Base-by-base conservation (phyloP, 1,140 invertebrate genomes). In the Diabrotica virgifera region DNA sequence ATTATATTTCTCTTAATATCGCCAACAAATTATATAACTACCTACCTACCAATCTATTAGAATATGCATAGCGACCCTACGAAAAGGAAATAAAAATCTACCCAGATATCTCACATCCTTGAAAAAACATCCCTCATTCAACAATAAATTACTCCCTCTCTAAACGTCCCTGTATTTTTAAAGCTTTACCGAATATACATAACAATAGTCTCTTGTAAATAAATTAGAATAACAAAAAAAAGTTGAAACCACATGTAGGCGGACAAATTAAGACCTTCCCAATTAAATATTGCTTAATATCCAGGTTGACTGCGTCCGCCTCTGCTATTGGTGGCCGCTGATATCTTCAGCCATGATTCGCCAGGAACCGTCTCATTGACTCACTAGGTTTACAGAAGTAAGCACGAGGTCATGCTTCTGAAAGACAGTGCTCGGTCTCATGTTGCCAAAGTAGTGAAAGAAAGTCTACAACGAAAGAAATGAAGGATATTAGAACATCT, bases 201-300 rank as follows among this genome's bases (percentile, higher is more conserved):
- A 56, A 46, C 55, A 35, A 56, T 59, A 57, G 40, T 12, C 35
- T n/a, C 24, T 12, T 59, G 11, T 51, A 58, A 52, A 36, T 51
- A 58, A 36, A 37, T 59, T 57, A 59, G 35, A 62, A 64, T 56
- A 53, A 52, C 63, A 64, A 62, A 70, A 66, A 63, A 57, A 46
- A 8, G 40, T 57, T 62, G 56, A 62, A 68, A 59, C 40, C 58
- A 52, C 52, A 60, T 35, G 59, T 60, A 60, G 59, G 59, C 59
- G 59, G 52, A 10, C n/a, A 52, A 36, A 57, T 51, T 40, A 40
- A 59, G 66, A 59, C 58, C 60, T 59, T 35, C 62, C 62, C 59
- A 70, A 70, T 72, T 70, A 70, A 67, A 72, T 56, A 66, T 72
- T 72, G 68, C 68, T 62, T 68, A 65, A 72, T 68, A 65, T 52